A percentile compares a stretch with the other conserved stretches of the same genome.
Evolutionary conservation across 2,888 invertebrate species (phyloP).

Genomic region (Papilio demoleus): DNA sequence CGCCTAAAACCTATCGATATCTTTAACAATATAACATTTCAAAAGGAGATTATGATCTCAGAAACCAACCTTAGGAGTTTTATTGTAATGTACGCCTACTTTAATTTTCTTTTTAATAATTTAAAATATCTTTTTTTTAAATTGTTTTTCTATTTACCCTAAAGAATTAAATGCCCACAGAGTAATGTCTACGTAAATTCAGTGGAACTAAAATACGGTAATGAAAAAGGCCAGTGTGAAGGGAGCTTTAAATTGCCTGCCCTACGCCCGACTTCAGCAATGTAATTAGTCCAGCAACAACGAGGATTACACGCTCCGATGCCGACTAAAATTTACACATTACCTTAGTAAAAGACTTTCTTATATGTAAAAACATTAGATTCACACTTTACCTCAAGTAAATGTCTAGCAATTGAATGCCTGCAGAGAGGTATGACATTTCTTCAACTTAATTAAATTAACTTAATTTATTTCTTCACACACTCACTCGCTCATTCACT

Average conservation of each 20-base stretch:
- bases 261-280: constrained; percentile 43
- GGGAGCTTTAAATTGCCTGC: constrained; percentile 48
- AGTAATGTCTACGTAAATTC: too few relatives aligned
- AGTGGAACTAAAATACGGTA: constrained; percentile 29
- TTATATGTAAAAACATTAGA: not conserved
- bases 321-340: constrained; percentile 35
- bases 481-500: too few relatives aligned
- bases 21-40: too few relatives aligned
- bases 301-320: constrained; percentile 35
- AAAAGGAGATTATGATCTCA: too few relatives aligned
- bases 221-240: constrained; percentile 42
- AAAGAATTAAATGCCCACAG: too few relatives aligned
- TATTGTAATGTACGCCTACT: too few relatives aligned
- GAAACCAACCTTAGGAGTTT: too few relatives aligned
- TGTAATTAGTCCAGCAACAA: constrained; percentile 46
- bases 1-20: too few relatives aligned
- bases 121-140: too few relatives aligned
- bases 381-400: not conserved
- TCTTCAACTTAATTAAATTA: not conserved
- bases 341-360: not conserved
- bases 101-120: too few relatives aligned
- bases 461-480: too few relatives aligned
- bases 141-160: too few relatives aligned
- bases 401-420: not conserved
- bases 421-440: not conserved